Evolutionary conservation across 2,797 vertebrate genomes (phyloP).

Genomic region (Acrossocheilus fasciatus): DNA sequence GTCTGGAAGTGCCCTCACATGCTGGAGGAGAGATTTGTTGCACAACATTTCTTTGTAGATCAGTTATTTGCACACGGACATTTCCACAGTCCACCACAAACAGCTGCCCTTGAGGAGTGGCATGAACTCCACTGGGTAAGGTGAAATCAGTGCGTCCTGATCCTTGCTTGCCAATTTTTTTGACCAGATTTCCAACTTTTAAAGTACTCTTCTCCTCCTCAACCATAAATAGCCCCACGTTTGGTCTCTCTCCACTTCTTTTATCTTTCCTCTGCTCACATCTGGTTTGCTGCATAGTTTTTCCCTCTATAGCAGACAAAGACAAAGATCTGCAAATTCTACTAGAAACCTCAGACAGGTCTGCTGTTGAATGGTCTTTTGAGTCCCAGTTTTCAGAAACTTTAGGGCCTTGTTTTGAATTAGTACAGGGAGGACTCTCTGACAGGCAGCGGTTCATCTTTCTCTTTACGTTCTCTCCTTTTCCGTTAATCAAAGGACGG

Average conservation of each 20-base stretch:
- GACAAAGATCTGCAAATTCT: slow-evolving; percentile 74
- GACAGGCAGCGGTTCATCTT: slow-evolving; percentile 59
- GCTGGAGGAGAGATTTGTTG: slow-evolving; percentile 79
- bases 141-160: slow-evolving; percentile 81
- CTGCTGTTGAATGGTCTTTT: slow-evolving; percentile 48
- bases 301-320: slow-evolving; percentile 76
- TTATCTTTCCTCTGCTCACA: slow-evolving; percentile 55
- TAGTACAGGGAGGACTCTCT: slow-evolving; percentile 54
- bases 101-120: slow-evolving; percentile 76
- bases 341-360: slow-evolving; percentile 38
- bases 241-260: slow-evolving; percentile 44
- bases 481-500: slow-evolving; percentile 64
- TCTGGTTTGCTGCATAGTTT: slow-evolving; percentile 38
- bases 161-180: slow-evolving; percentile 83
- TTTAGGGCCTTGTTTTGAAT: slow-evolving; percentile 27
- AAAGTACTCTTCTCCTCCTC: slow-evolving; percentile 67
- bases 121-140: slow-evolving; percentile 80
- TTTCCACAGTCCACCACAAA: slow-evolving; percentile 85
- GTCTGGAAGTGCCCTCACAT: slow-evolving; percentile 64
- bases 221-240: slow-evolving; percentile 62
- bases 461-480: slow-evolving; percentile 59
- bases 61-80: slow-evolving; percentile 80
- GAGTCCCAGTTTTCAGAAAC: slow-evolving; percentile 44
- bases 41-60: slow-evolving; percentile 75
- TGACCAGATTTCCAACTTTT: slow-evolving; percentile 67